These are phyloP conservation scores for Schmidtea mediterranea DNA, from an alignment of 1,140 invertebrate genomes.

Conservation along the genomic window DNA sequence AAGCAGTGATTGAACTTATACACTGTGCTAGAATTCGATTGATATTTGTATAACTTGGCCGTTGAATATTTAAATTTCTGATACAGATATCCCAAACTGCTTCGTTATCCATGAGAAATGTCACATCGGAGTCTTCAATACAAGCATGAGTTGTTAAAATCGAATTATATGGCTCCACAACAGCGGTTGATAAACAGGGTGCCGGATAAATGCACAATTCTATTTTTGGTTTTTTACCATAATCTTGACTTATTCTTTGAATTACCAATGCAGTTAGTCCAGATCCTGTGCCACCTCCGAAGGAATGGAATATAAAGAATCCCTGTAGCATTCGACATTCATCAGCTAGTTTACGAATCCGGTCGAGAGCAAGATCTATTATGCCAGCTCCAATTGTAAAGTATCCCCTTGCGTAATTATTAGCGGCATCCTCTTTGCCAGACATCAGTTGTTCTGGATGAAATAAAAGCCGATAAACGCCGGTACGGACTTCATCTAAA, in stretches of 20 bases:
- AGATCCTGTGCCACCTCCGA: conserved; percentile 60
- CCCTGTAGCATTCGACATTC: conserved; percentile 50
- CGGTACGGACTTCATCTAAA: no score
- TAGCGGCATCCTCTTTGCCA: conserved; percentile 23
- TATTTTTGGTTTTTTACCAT: conserved; percentile 14
- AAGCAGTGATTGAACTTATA: conserved; percentile 34
- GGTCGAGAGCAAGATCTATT: conserved; percentile 16
- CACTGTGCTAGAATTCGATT: conserved; percentile 26
- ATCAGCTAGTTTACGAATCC: conserved; percentile 29
- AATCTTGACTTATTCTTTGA: conserved; percentile 45
- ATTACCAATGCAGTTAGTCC: conserved; percentile 55
- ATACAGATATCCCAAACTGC: conserved; percentile 20
- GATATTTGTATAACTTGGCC: conserved; percentile 17
- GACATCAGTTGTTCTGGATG: conserved; percentile 25
- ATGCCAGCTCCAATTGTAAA: conserved; percentile 22
- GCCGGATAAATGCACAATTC: conserved; percentile 12
- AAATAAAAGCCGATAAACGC: conserved; percentile 19
- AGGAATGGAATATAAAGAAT: conserved; percentile 57
- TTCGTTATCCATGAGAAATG: conserved; percentile 33
- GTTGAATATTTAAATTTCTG: conserved; percentile 12
- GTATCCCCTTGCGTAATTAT: conserved; percentile 22
- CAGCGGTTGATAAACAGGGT: conserved; percentile 12
- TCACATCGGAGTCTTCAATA: conserved; percentile 39
- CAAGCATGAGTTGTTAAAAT: conserved; percentile 27
- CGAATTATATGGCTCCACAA: conserved; percentile 35